phyloP scores from a whole-genome alignment of 2,113 vertebrate genomes.

The Phylloscopus trochilus region DNA sequence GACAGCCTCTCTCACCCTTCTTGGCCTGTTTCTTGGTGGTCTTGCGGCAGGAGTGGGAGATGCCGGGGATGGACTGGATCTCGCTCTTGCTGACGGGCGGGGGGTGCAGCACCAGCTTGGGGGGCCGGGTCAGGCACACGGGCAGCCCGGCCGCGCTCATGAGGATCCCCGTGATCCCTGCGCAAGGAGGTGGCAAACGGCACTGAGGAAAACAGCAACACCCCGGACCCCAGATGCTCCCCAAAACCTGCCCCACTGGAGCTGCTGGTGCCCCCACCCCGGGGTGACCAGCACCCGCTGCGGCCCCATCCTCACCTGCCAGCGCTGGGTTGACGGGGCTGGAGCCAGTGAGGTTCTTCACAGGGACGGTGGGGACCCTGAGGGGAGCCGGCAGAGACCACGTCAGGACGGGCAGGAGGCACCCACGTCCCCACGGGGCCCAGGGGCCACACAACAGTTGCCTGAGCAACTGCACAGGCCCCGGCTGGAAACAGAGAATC shows the following conservation, averaged over 20 bases:
- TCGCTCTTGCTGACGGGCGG: constrained; percentile 91
- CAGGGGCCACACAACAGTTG: constrained; percentile 35
- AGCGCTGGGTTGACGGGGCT: constrained; percentile 90
- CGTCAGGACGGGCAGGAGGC: not conserved
- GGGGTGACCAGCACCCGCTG: not conserved
- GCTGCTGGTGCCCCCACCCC: not conserved
- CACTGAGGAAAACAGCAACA: not conserved
- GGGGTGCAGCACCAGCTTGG: constrained; percentile 89
- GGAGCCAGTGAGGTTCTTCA: constrained; percentile 92
- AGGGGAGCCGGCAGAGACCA: not conserved
- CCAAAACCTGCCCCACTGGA: rapidly evolving
- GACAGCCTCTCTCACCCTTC: constrained; percentile 79
- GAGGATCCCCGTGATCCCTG: constrained; percentile 95
- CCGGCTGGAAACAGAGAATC: constrained; percentile 30
- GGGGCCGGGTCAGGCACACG: constrained; percentile 90
- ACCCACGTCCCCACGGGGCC: not conserved
- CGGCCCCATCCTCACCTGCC: constrained; percentile 74
- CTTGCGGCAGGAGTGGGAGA: constrained; percentile 90
- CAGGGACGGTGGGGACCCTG: constrained; percentile 90
- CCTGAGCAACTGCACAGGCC: constrained; percentile 49
- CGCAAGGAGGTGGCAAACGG: rapidly evolving
- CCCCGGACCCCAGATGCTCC: not conserved
- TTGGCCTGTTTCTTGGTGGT: constrained; percentile 93
- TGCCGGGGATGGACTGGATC: constrained; percentile 89
- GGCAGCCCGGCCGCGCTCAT: constrained; percentile 92